Evolutionary conservation across 2,113 vertebrate species (phyloP).

Genomic region (Caloenas nicobarica): DNA sequence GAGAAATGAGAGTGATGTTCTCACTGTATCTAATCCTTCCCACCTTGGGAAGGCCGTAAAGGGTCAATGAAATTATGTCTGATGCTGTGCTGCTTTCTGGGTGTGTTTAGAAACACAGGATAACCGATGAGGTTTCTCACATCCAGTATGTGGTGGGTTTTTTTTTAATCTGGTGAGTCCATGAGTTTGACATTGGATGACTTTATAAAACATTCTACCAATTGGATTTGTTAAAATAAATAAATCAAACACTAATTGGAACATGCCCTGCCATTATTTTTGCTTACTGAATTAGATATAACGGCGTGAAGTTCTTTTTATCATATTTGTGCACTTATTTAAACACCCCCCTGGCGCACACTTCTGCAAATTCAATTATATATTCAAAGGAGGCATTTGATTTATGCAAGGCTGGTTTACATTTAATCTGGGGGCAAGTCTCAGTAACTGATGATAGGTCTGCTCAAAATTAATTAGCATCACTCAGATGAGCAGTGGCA

Average conservation of each 20-base stretch:
- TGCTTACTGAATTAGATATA: conserved; percentile 83
- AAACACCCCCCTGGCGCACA: conserved; percentile 78
- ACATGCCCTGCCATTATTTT: conserved; percentile 81
- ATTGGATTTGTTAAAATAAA: conserved; percentile 85
- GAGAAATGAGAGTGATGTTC: background rate
- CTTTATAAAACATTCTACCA: conserved; percentile 82
- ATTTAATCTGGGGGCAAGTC: conserved; percentile 77
- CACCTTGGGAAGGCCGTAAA: background rate
- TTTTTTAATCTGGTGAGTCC: conserved; percentile 64
- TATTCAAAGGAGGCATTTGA: conserved; percentile 76
- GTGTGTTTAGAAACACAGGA: background rate
- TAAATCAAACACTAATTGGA: conserved; percentile 84
- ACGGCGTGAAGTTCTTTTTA: conserved; percentile 80
- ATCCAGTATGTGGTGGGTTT: background rate
- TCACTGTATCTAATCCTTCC: background rate
- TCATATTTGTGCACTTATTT: conserved; percentile 84
- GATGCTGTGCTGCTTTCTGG: background rate
- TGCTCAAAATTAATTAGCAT: conserved; percentile 74
- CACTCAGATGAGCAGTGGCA: conserved; percentile 60
- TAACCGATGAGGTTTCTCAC: conserved; percentile 9
- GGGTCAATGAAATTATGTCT: background rate
- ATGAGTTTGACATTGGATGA: conserved; percentile 80
- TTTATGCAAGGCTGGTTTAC: conserved; percentile 81
- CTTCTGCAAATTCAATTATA: conserved; percentile 82
- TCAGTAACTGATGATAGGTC: conserved; percentile 67